Evolutionary conservation across 1,140 invertebrate species (phyloP), one percentile per base, ranked within the genome.

Genomic region (Magallana angulata): DNA sequence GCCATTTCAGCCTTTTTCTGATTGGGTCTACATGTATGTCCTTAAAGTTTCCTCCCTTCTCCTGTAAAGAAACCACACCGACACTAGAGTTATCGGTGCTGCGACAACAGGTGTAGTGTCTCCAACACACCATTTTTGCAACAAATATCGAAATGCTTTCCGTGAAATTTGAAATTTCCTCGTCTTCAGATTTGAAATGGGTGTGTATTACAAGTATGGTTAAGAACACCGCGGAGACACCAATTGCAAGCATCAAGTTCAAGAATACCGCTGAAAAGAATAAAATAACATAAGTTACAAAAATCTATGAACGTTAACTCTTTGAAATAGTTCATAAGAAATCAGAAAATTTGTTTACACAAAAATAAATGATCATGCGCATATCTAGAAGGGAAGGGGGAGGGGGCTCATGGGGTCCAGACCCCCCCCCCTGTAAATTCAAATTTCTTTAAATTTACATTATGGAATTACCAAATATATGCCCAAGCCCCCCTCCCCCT

Each of bases 191-290:
- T 30, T 18, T 76, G 68, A 76, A 76, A 24, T 76, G 68, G 24
- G 36, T 76, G 24, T 85, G 62, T 18, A 89, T 14, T 30, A 89
- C 83, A 24, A 82, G 18, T 36, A 87, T 85, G 1, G 88, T 87
- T 14, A 85, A 30, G 12, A 89, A 12, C 8, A 85, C 83, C 1
- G 88, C 87, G 16, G 84, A 24, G 12, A 87, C 68, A 7, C 85
- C 88, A 12, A 89, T n/a, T 4, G 82, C 68, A 12, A 89, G 16
- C 56, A 87, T 86, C 14, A 89, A 30, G 11, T 87, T 30, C 11
- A 89, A 36, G 48, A 87, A 89, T 11, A 89, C 58, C 24, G 88
- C 88, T 89, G 88, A 48, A 87, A 60, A 84, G 0, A n/a, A 4
- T 57, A 82, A 18, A 57, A 16, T 36, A 1, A 2, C 60, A 64